Evolutionary conservation across 2,113 vertebrate species (phyloP), one percentile per base, ranked within the genome.

Genomic region (Monopterus albus): DNA sequence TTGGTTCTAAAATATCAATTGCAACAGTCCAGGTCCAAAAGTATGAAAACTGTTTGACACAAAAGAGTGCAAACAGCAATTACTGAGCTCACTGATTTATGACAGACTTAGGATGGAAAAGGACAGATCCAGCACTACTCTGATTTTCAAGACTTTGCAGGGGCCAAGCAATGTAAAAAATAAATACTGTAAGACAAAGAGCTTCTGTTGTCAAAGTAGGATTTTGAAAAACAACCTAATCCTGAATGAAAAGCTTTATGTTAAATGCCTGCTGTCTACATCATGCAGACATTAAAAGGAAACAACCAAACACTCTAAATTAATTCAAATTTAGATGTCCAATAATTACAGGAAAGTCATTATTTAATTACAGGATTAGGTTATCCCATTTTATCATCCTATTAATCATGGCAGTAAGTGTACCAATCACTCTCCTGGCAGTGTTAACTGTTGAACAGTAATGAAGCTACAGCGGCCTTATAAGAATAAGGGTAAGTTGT

Each of bases 1-100:
- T 59, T 50, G 35, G 33, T 53, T 25, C 33, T 31, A 49, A 66
- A 55, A 80, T 80, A 88, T 85, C 79, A 79, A 83, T 89, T 57
- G 52, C 49, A 78, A 61, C 60, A 75, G 53, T 70, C 31, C 62
- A 63, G 23, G 6, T 74, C 31, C 15, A 63, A 62, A 77, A 62
- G 42, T 76, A 31, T 66, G 57, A 71, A 75, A 77, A 69, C 60
- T 45, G 64, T 79, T 63, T 66, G 66, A 76, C 73, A 66, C 5
- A 20, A 51, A 69, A 66, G 70, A 80, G 58, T 58, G 83, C 78
- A 90, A 80, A 86, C 72, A 79, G 64, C 73, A 90, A 87, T 90
- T 87, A 85, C 76, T 59, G 74, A 78, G 76, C 79, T 86, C 83
- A 81, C 60, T 87, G 88, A 88, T 79, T 91, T 88, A 85, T 87